These are phyloP conservation scores for Hippocampus abdominalis DNA, from an alignment of 2,113 vertebrate genomes.

Conservation along the genomic window DNA sequence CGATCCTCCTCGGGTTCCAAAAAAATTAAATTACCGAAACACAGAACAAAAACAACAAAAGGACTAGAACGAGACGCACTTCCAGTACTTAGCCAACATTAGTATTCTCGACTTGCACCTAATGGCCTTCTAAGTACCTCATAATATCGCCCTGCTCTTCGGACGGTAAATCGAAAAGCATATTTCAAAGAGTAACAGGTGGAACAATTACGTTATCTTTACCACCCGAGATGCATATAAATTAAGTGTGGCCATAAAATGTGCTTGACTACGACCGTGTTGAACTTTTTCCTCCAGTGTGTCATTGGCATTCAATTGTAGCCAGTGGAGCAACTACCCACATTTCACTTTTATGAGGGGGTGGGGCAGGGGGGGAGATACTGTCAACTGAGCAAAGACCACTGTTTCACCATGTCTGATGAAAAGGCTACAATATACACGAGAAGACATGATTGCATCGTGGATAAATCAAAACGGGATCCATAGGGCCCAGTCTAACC, in stretches of 20 bases:
- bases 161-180: neutral
- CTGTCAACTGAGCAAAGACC: neutral
- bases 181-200: neutral
- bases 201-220: slow-evolving; percentile 12
- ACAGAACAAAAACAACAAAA: neutral
- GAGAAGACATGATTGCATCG: slow-evolving; percentile 22
- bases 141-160: neutral
- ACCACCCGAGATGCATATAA: slow-evolving; percentile 5
- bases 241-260: slow-evolving; percentile 16
- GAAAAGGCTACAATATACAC: slow-evolving; percentile 17
- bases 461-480: slow-evolving; percentile 5
- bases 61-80: neutral
- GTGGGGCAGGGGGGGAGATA: neutral
- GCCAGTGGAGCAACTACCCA: slow-evolving; percentile 9
- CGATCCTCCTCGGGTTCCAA: too few species aligned
- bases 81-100: neutral
- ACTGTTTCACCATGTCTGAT: slow-evolving; percentile 4
- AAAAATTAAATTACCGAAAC: neutral
- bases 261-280: neutral
- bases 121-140: neutral
- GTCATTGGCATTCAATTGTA: slow-evolving; percentile 14
- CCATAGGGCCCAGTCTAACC: neutral
- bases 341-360: slow-evolving; percentile 22
- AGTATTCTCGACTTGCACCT: neutral
- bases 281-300: slow-evolving; percentile 5